These are phyloP conservation scores for Calidris pygmaea DNA, from an alignment of 2,113 vertebrate species.

Conservation along the genomic window DNA sequence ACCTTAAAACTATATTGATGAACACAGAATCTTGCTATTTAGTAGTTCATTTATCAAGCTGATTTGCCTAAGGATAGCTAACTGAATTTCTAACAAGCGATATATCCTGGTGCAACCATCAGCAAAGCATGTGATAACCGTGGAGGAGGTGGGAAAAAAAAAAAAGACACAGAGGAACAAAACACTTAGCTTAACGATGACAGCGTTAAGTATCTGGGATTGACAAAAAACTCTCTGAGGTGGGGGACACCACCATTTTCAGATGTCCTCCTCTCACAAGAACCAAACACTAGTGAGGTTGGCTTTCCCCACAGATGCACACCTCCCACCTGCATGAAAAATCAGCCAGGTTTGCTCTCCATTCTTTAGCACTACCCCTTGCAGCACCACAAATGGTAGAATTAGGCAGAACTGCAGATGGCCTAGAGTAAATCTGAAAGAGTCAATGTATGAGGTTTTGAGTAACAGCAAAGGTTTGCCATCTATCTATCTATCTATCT, in stretches of 20 bases:
- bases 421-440: neutral
- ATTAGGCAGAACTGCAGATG: neutral
- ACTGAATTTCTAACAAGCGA: neutral
- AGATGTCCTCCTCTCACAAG: neutral
- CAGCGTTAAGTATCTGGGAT: neutral
- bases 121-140: neutral
- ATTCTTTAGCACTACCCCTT: neutral
- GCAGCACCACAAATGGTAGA: neutral
- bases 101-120: neutral
- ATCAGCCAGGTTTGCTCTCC: neutral
- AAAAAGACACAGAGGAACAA: neutral
- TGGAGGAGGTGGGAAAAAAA: neutral
- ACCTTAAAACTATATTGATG: conserved; percentile 9
- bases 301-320: neutral
- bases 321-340: neutral
- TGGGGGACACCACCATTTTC: neutral
- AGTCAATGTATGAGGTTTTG: neutral
- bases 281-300: neutral
- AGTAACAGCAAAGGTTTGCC: neutral
- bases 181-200: neutral
- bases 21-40: neutral
- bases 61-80: neutral
- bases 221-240: neutral
- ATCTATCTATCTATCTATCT: neutral
- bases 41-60: neutral